Evolutionary conservation across 1,140 invertebrate genomes (phyloP).

Genomic region (Heliconius congener): DNA sequence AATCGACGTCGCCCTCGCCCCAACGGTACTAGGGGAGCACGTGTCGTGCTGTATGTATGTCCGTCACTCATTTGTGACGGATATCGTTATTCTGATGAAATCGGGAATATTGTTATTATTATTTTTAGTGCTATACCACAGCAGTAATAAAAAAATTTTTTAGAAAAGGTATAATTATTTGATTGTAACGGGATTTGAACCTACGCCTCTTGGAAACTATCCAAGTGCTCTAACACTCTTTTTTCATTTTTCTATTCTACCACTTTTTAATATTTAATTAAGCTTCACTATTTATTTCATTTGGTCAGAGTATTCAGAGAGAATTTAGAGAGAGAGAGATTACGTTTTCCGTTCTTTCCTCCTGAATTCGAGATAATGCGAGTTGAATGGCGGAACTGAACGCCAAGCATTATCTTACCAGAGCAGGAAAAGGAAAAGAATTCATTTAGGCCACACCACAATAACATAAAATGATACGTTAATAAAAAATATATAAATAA

Average conservation of each 20-base stretch:
- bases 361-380: not conserved
- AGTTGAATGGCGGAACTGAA: not conserved
- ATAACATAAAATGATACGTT: no score
- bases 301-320: not conserved
- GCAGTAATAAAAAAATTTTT: no score
- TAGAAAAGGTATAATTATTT: no score
- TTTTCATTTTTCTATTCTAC: no score
- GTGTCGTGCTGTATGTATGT: slow-evolving; percentile 42
- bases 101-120: not conserved
- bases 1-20: slow-evolving; percentile 39
- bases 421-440: no score
- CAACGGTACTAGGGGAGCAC: slow-evolving; percentile 17
- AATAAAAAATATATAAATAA: no score
- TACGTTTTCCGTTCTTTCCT: not conserved
- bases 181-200: no score
- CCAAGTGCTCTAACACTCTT: no score
- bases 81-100: slow-evolving; percentile 28
- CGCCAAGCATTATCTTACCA: not conserved
- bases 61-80: slow-evolving; percentile 29
- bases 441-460: no score
- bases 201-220: no score
- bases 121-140: no score
- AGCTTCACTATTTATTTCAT: not conserved
- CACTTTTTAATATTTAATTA: not conserved
- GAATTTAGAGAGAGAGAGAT: not conserved